Base-by-base conservation (phyloP, 2,888 invertebrate genomes). In the Yponomeuta plumbellus region DNA sequence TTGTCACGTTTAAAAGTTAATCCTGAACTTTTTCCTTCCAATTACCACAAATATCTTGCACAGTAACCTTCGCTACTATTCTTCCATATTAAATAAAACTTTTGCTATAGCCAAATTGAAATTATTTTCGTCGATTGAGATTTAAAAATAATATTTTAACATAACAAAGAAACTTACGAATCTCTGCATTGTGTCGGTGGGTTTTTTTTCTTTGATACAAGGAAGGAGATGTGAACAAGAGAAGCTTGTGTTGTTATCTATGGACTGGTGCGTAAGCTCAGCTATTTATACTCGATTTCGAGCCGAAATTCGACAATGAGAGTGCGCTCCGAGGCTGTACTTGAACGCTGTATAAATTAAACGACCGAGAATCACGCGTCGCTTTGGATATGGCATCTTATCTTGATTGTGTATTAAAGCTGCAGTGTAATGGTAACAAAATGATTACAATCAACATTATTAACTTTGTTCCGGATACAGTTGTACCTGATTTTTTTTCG, bases 251-350 rank as follows among this genome's bases (percentile, higher is more conserved):
- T 79, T 78, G 79, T 80, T 81, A 80, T 89, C 86, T 89, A 88
- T 85, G 79, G 73, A 78, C 71, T 67, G 65, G 71, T 67, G 20
- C 72, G 71, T 68, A 70, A 67, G 68, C 66, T 68, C 68, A 68
- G 64, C 77, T 81, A 84, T 88, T 78, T 89, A 89, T 89, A 87
- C 78, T 34, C 67, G 71, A 66, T 59, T 71, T 3, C 69, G 71
- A 66, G 78, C 80, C 84, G 75, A 84, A 85, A 80, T 73, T 74
- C 73, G 78, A 85, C 87, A 84, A 83, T 84, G 80, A 77, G 80
- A 77, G 72, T 74, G 71, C 72, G 75, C 75, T 75, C 64, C 62
- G 26, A 56, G 61, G 52, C 61, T 68, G 85, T 80, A 83, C 87
- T 84, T 87, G 86, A 86, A 75, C 74, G 67, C 74, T 71, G 77